Evolutionary conservation across 2,888 invertebrate species (phyloP), one percentile per base, ranked within the genome.

Genomic region (Hydrotaea diabolus): DNA sequence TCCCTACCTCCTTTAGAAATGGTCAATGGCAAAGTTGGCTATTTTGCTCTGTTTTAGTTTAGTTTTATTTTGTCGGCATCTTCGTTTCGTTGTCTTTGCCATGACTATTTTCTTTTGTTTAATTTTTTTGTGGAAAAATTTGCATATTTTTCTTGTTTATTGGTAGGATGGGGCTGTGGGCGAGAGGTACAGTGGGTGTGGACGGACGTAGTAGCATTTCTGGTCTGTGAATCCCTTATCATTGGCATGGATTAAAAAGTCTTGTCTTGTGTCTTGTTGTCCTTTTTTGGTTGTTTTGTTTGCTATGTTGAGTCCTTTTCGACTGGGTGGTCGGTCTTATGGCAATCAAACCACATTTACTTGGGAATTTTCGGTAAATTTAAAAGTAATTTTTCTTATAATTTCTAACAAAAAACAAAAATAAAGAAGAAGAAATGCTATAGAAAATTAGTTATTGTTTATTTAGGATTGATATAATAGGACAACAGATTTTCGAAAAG

Each of bases 381-480:
- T 85, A 79, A 82, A 85, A 77, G 73, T 82, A 82, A 77, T 69
- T 85, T 82, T 71, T 80, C 55, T 55, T 74, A 85, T 81, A 62
- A 82, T 76, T 84, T 81, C 71, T 55, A 15, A 69, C n/a, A n/a
- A n/a, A n/a, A n/a, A n/a, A n/a, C n/a, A n/a, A n/a, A n/a, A n/a
- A n/a, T n/a, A 46, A 23, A 46, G 7, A 23, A 43, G 11, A 31
- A 7, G 31, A 31, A 31, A 31, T 31, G 43, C 21, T 19, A 43
- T 46, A 15, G 66, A 43, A 43, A 43, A 23, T 69, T 46, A 46
- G 19, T 46, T 46, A 43, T 46, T 69, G 69, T 69, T 69, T 69
- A 69, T 46, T 69, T 69, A 69, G 69, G 69, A 66, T n/a, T 69
- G 69, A 15, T 21, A 13, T 23, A 46, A 69, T 46, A 19, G 15